These are phyloP conservation scores for Anomalospiza imberbis DNA, from an alignment of 2,797 vertebrate species.

Conservation along the genomic window DNA sequence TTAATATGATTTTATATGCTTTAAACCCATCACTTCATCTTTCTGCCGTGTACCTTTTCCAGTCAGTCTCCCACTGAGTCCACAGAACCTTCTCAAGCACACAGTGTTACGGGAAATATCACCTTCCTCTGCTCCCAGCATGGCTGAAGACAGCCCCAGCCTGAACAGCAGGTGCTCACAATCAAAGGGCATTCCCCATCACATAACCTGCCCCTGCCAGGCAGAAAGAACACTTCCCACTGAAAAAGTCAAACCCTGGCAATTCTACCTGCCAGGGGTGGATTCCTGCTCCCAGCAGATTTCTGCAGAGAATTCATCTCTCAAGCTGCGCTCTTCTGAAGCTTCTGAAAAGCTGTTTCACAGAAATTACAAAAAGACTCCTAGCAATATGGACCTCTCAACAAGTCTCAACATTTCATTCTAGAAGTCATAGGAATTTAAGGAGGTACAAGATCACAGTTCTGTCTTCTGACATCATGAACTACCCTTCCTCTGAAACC, in stretches of 20 bases:
- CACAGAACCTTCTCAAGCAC: background rate
- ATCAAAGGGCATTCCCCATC: background rate
- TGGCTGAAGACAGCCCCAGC: background rate
- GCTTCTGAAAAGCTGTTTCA: background rate
- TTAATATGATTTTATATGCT: background rate
- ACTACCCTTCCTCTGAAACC: background rate
- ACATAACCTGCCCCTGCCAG: background rate
- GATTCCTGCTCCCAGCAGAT: background rate
- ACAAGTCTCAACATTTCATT: background rate
- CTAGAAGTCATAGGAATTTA: background rate
- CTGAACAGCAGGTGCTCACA: background rate
- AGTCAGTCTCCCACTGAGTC: background rate
- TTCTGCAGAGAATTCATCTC: background rate
- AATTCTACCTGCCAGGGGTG: background rate
- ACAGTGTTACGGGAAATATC: background rate
- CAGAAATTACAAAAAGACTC: background rate
- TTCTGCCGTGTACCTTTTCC: background rate
- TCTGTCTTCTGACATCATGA: background rate
- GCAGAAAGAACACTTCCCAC: background rate
- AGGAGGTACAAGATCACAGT: background rate
- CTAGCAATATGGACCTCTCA: background rate
- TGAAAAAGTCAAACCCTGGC: background rate
- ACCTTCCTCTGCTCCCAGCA: background rate
- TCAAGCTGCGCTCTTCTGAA: background rate
- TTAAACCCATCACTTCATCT: background rate